Evolutionary conservation across 2,888 invertebrate genomes (phyloP).

Genomic region (Metopia argyrocephala): DNA sequence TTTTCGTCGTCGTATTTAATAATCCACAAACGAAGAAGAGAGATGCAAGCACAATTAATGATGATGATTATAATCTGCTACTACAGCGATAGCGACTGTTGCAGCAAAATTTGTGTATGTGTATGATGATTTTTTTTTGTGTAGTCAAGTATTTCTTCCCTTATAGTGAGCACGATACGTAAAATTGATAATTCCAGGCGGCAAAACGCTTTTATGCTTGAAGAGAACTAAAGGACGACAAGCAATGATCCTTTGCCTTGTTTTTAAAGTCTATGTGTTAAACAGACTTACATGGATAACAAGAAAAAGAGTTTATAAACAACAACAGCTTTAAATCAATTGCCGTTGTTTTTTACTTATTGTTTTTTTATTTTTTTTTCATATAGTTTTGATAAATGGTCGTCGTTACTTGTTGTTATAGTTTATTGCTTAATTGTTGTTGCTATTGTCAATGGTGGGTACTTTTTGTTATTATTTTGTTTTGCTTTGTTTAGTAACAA

Average conservation of each 20-base stretch:
- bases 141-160: slow-evolving; percentile 61
- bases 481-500: slow-evolving; percentile 34
- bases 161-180: slow-evolving; percentile 37
- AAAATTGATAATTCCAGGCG: slow-evolving; percentile 46
- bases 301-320: slow-evolving; percentile 26
- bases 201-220: slow-evolving; percentile 32
- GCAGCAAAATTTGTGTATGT: slow-evolving; percentile 8
- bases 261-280: not conserved
- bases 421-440: slow-evolving; percentile 8
- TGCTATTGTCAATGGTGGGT: slow-evolving; percentile 22
- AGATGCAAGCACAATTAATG: too few relatives aligned
- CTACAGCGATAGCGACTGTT: not conserved
- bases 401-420: not conserved
- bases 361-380: slow-evolving; percentile 14
- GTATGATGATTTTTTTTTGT: slow-evolving; percentile 8
- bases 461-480: slow-evolving; percentile 28
- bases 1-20: slow-evolving; percentile 33
- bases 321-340: slow-evolving; percentile 10
- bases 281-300: not conserved
- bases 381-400: slow-evolving; percentile 36
- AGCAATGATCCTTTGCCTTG: slow-evolving; percentile 10
- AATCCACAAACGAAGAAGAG: slow-evolving; percentile 33
- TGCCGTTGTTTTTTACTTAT: slow-evolving; percentile 19
- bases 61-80: not conserved
- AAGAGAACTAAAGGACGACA: slow-evolving; percentile 11